Percentiles rank a stretch among this genome's conserved stretches.
Conservation (phyloP, 30 jellyfish, hydroid and myxozoan genomes). For the Aurelia sp. region DNA sequence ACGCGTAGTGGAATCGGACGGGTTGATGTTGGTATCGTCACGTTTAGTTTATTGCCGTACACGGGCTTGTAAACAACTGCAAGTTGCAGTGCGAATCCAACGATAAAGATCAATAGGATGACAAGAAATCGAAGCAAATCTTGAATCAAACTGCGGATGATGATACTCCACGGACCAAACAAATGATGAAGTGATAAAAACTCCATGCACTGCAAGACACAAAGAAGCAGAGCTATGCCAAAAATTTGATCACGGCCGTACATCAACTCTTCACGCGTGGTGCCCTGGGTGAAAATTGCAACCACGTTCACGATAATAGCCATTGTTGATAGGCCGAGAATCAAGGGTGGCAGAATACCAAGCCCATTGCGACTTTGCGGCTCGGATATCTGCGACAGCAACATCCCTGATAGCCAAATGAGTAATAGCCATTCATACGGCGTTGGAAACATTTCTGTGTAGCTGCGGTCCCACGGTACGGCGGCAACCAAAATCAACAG, state of each 20-base stretch:
- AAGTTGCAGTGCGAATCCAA: constrained; percentile 91
- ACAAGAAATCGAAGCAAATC: constrained; percentile 89
- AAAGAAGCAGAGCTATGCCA: constrained; percentile 76
- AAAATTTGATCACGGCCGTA: constrained; percentile 92
- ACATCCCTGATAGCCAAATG: constrained; percentile 90
- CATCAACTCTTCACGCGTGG: constrained; percentile 83
- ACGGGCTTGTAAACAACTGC: constrained; percentile 92
- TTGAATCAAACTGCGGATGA: constrained; percentile 84
- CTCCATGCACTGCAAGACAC: constrained; percentile 87
- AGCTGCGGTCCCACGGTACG: constrained; percentile 98
- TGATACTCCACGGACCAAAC: constrained; percentile 98
- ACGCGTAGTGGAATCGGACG: constrained; percentile 52
- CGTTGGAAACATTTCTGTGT: constrained; percentile 80
- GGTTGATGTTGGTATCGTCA: constrained; percentile 62
- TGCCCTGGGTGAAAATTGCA: constrained; percentile 70
- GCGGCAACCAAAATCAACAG: constrained; percentile 78
- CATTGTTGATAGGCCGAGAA: constrained; percentile 70
- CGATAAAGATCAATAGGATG: constrained; percentile 82
- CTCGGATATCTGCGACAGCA: constrained; percentile 87
- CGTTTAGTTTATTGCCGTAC: constrained; percentile 57
- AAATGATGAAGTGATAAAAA: constrained; percentile 91
- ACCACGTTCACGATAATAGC: constrained; percentile 70
- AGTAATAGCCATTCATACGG: constrained; percentile 90
- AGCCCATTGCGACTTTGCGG: constrained; percentile 89
- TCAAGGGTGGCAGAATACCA: constrained; percentile 79